Evolutionary conservation across 2,888 invertebrate genomes (phyloP).

Genomic region (Hypercompe scribonia): DNA sequence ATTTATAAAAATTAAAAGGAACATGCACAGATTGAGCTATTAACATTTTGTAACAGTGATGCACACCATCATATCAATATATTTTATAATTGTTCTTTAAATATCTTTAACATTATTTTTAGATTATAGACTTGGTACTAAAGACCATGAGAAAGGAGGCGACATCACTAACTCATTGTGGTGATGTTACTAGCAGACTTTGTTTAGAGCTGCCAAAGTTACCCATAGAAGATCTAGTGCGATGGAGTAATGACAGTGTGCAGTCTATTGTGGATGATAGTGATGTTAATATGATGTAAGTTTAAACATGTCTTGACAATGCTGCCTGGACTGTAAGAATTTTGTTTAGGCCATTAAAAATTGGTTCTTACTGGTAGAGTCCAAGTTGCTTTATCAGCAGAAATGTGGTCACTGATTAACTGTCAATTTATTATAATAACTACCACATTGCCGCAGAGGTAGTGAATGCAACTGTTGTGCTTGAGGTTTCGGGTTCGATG

Average conservation of each 20-base stretch:
- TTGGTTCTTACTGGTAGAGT: not conserved
- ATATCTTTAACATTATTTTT: not conserved
- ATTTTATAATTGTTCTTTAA: not conserved
- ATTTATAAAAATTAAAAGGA: too few species aligned
- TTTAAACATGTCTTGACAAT: not conserved
- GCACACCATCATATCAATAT: too few species aligned
- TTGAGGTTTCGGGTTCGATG: too few species aligned
- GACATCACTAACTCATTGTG: constrained; percentile 74
- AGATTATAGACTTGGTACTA: constrained; percentile 64
- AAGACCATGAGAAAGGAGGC: constrained; percentile 70
- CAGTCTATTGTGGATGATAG: constrained; percentile 77
- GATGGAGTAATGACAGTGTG: constrained; percentile 75
- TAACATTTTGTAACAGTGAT: too few species aligned
- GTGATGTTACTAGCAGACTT: constrained; percentile 71
- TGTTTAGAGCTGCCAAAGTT: constrained; percentile 72
- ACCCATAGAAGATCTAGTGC: constrained; percentile 64
- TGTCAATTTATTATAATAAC: too few species aligned
- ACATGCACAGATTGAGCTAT: too few species aligned
- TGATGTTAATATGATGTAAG: constrained; percentile 82
- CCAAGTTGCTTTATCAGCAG: not conserved
- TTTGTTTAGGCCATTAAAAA: too few species aligned
- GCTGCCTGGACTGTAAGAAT: not conserved
- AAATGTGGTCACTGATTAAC: too few species aligned
- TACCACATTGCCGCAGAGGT: too few species aligned
- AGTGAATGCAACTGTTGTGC: too few species aligned